Evolutionary conservation across 2,113 vertebrate genomes (phyloP).

Genomic region (Brachyhypopomus occidentalis): DNA sequence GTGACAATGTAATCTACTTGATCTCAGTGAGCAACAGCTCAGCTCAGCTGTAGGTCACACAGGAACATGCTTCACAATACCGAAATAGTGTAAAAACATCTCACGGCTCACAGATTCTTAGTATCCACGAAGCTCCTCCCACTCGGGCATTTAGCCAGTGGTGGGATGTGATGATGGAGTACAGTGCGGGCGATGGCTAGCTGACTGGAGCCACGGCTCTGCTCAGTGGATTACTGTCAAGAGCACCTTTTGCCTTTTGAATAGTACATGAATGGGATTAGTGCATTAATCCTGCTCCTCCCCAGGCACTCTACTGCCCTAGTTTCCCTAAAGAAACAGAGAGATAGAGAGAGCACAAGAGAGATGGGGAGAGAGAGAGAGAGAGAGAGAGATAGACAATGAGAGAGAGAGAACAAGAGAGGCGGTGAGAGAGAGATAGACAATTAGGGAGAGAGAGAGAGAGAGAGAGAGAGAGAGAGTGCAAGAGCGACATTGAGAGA

Average conservation of each 20-base stretch:
- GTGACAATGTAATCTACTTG: neutral
- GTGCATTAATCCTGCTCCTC: slow-evolving; percentile 52
- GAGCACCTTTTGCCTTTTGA: slow-evolving; percentile 51
- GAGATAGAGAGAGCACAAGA: neutral
- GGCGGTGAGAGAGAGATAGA: neutral
- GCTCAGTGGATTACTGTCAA: slow-evolving; percentile 46
- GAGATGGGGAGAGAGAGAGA: slow-evolving; percentile 29
- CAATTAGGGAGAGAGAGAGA: slow-evolving; percentile 4
- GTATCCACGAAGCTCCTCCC: neutral
- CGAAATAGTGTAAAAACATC: neutral
- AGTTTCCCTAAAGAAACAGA: slow-evolving; percentile 49
- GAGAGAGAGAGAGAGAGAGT: neutral
- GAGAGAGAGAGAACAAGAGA: slow-evolving; percentile 2
- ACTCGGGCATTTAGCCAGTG: neutral
- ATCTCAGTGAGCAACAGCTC: neutral
- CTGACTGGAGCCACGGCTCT: slow-evolving; percentile 24
- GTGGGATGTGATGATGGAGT: slow-evolving; percentile 19
- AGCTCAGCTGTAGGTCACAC: neutral
- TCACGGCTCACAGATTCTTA: neutral
- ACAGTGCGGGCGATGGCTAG: slow-evolving; percentile 37
- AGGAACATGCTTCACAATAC: neutral
- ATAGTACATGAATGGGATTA: slow-evolving; percentile 56
- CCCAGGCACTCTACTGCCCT: slow-evolving; percentile 47
- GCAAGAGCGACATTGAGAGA: neutral
- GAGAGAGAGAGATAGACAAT: neutral